Base-by-base conservation (phyloP, 2,797 vertebrate species). In the Sphenopsis melanotis region DNA sequence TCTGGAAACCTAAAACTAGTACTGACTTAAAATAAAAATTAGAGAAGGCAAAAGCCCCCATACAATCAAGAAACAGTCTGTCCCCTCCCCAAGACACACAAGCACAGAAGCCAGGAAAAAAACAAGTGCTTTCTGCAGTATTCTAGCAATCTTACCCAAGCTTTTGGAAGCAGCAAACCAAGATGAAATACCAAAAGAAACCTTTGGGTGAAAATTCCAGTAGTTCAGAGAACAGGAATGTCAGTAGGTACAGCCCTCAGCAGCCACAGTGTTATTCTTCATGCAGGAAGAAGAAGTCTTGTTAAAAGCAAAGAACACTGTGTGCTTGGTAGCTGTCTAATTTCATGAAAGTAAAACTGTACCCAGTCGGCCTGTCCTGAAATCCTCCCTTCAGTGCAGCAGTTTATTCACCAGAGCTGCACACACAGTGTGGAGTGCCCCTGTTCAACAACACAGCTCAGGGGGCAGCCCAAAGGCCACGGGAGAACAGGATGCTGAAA, bases 61-160 rank as follows among this genome's bases (percentile, higher is more conserved):
- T 1, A 59, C 63, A 69, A 46, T 19, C 20, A 55, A 42, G 37
- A 55, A 37, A 27, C 22, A 42, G 27, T 41, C 22, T 44, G 22
- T 6, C 10, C 11, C 18, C 3, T n/a, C 18, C 5, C 6, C 27
- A 65, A 12, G 4, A 30, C 9, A 57, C 0, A 6, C 4, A 55
- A 41, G 8, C 26, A 46, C 46, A 75, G 34, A 46, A 84, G 8
- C 10, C 19, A 36, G 21, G 37, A 76, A 87, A 75, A 87, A 90
- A 71, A 0, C 20, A 74, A 56, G 30, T 11, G 6, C 36, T 76
- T 50, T 32, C 49, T 79, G 15, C 3, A 32, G 30, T 72, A 13
- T 74, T 60, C 44, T 53, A 71, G 27, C 27, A 57, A 53, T 71
- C 37, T 41, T 21, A 74, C 7, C 19, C 44, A 66, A 63, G 20